A percentile compares a stretch with the other conserved stretches of the same genome.
Evolutionary conservation across 2,113 vertebrate genomes (phyloP).

Genomic region (Bettongia penicillata): DNA sequence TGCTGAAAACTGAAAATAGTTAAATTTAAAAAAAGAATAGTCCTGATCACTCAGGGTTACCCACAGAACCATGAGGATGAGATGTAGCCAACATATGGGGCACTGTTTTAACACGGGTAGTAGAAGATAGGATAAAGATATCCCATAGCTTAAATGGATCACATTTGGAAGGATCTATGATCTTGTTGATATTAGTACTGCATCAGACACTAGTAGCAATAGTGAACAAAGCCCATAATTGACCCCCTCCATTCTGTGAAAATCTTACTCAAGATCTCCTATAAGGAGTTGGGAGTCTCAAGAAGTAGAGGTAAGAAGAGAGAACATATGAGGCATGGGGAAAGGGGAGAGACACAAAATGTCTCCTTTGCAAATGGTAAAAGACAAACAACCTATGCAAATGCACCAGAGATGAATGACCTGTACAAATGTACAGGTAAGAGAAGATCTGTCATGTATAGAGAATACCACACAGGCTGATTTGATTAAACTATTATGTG

Average conservation of each 20-base stretch:
- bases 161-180: not conserved
- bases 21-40: not conserved
- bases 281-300: not conserved
- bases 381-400: not conserved
- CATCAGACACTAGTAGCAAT: too few relatives aligned
- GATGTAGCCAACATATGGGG: not conserved
- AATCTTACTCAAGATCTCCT: not conserved
- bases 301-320: not conserved
- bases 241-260: not conserved
- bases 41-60: not conserved
- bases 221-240: not conserved
- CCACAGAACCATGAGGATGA: not conserved
- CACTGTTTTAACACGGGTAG: not conserved
- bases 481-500: not conserved
- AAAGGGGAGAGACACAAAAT: not conserved
- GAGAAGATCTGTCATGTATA: not conserved
- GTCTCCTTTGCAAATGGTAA: not conserved
- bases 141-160: not conserved
- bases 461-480: not conserved
- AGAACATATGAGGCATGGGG: not conserved
- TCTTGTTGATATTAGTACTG: not conserved
- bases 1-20: too few relatives aligned
- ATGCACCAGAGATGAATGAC: not conserved
- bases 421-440: not conserved
- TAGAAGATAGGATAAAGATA: not conserved